Base-by-base conservation (phyloP, 2,113 vertebrate species). In the Mustelus asterias region DNA sequence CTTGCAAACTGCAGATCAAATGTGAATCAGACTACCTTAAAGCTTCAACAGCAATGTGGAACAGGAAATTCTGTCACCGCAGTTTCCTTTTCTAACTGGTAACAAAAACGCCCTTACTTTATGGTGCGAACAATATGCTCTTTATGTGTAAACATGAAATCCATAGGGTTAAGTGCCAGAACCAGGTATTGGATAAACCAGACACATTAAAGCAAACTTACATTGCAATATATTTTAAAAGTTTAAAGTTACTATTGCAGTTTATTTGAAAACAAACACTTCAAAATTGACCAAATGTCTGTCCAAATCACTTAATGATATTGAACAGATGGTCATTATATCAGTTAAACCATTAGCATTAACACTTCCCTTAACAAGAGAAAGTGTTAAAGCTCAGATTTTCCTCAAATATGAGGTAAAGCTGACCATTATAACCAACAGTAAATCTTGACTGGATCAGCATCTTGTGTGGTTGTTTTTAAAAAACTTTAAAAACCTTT, bases 1-100 rank as follows among this genome's bases (percentile, higher is more conserved):
- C 24, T 44, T 94, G 92, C n/a, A 70, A 60, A 54, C 41, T 76
- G 67, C 29, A 24, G 22, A 65, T 20, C 60, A 65, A 93, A n/a
- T 41, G 60, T 4, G 4, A 89, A 60, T 65, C 89, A 9, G 60
- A 37, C 58, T 37, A 93, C 60, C 89, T 65, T 65, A 69, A 58
- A 95, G 18, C 41, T 72, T 3, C 24, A 48, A 95, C 69, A 16
- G 65, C 41, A 95, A 41, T 72, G 70, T 33, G 29, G 94, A 95
- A 95, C 94, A 95, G 69, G 94, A 95, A 95, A 95, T 95, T 54
- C 69, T 54, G 67, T 18, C 67, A 72, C 94, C 94, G 1, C 92
- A 72, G 69, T 72, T 95, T 95, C 94, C 94, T 95, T 48, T 37
- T 41, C 37, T 26, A 70, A 70, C 18, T 95, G 44, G 22, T 69